Base-by-base conservation (phyloP, 92 coral and sea anemone species). In the Pocillopora meandrina region DNA sequence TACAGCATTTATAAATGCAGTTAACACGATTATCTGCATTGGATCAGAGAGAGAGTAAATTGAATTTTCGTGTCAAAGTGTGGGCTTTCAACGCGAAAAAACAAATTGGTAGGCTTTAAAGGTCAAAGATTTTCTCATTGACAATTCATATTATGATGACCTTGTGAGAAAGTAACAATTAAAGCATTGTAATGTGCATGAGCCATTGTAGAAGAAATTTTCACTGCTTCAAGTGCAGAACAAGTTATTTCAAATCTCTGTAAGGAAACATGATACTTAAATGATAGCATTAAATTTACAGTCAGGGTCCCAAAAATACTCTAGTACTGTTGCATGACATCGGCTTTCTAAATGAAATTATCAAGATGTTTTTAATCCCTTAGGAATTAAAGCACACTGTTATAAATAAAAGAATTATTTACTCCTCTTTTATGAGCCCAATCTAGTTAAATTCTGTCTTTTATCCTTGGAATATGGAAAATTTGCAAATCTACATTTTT, bases 361-460 rank as follows among this genome's bases (percentile, higher is more conserved):
- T 36, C 74, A 70, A 70, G 21, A 70, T 36, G 16, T 70, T 70
- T 70, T 4, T 70, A 70, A 70, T 70, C 74, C 42, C 56, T 33
- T 2, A 3, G 74, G 74, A 70, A 70, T 70, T 70, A 49, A n/a
- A 70, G 14, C 12, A 16, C 33, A 70, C 35, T 49, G 74, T 70
- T 70, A 70, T 8, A 68, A 34, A 42, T 7, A 42, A 3, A 42
- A 42, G 52, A 42, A 42, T 42, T 69, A 33, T 14, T 12, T 14
- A 33, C 31, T 49, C 2, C 56, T 70, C 42, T 34, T 55, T 17
- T 20, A 70, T 70, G 35, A 55, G 33, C 74, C 74, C 55, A 1
- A 15, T n/a, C 62, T 35, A 5, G 52, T 16, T 36, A 69, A 36
- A 12, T 42, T 70, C 52, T 16, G n/a, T 10, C 55, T 35, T 65